Base-by-base conservation (phyloP, 2,113 vertebrate species). In the Protomyctophum bolini region DNA sequence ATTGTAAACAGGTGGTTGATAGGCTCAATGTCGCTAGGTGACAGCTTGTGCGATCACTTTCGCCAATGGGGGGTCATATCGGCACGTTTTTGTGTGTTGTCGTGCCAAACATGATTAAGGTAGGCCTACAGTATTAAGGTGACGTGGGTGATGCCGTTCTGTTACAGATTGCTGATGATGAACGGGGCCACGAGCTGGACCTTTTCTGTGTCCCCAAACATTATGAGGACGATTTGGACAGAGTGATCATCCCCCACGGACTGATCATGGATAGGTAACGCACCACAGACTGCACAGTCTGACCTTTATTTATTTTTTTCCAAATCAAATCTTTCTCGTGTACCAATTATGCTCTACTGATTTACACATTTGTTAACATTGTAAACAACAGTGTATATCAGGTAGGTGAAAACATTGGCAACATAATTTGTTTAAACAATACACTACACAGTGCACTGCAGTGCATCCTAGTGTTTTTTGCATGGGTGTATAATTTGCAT, bases 221-320 rank as follows among this genome's bases (percentile, higher is more conserved):
- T 85, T 92, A 92, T 6, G 92, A 93, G 74, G 91, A 93, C 46
- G 93, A 94, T 64, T 75, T 95, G 83, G 93, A 95, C 52, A 91
- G 84, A 75, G 91, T 95, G 63, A 92, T 95, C 74, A 94, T 95
- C 89, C 94, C 93, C 46, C 94, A 95, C 47, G 94, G 94, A 50
- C 93, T 95, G 70, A 95, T 96, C 55, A 92, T 94, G 85, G 93
- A 95, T 82, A 92, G 95, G 93, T 95, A 90, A 14, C 60, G 61
- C n/a, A 63, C 11, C n/a, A 63, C 11, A 65, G 49, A 33, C 10
- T 45, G 21, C 10, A 14, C 46, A 21, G 6, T 10, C 49, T n/a
- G 12, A 63, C 41, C 10, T 41, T 8, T 21, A 21, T 21, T 21
- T 21, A 21, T 21, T 21, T 41, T 5, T 1, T 12, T 52, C 50